phyloP scores from a whole-genome alignment of 2,888 invertebrate species.

The Agrochola litura region DNA sequence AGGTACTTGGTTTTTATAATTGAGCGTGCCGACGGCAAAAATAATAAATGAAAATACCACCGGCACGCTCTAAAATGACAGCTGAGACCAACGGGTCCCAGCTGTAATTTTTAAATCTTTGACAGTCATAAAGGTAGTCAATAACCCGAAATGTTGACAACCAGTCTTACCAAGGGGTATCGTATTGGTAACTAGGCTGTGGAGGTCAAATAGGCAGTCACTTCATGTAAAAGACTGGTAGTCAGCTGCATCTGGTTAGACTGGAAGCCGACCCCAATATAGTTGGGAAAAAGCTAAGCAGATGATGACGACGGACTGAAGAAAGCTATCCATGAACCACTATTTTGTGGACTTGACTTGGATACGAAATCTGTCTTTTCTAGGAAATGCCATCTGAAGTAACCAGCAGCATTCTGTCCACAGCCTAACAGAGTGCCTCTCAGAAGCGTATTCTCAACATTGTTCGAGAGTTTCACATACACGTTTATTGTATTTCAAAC shows the following conservation, averaged over 20 bases:
- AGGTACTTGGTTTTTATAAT: background rate
- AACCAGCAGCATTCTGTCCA: background rate
- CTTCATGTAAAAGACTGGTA: too few relatives aligned
- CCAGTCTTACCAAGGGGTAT: too few relatives aligned
- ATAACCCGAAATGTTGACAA: background rate
- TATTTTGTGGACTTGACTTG: background rate
- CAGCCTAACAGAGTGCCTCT: background rate
- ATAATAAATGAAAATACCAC: background rate
- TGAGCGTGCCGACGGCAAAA: too few relatives aligned
- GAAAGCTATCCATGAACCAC: too few relatives aligned
- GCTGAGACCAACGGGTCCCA: too few relatives aligned
- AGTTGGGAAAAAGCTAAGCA: background rate
- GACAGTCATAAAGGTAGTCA: background rate
- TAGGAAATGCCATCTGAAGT: background rate
- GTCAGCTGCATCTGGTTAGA: too few relatives aligned
- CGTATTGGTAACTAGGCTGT: too few relatives aligned
- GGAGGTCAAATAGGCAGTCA: too few relatives aligned
- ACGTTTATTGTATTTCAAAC: slow-evolving; percentile 50
- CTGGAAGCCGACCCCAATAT: too few relatives aligned
- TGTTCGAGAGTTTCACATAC: slow-evolving; percentile 27
- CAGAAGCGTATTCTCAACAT: slow-evolving; percentile 14
- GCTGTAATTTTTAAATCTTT: background rate
- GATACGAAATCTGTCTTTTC: background rate
- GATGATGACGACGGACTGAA: background rate
- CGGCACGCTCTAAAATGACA: too few relatives aligned